Evolutionary conservation across 53 echinoderm and acorn worm species (phyloP), one percentile per base, ranked within the genome.

Genomic region (Patiria pectinifera): DNA sequence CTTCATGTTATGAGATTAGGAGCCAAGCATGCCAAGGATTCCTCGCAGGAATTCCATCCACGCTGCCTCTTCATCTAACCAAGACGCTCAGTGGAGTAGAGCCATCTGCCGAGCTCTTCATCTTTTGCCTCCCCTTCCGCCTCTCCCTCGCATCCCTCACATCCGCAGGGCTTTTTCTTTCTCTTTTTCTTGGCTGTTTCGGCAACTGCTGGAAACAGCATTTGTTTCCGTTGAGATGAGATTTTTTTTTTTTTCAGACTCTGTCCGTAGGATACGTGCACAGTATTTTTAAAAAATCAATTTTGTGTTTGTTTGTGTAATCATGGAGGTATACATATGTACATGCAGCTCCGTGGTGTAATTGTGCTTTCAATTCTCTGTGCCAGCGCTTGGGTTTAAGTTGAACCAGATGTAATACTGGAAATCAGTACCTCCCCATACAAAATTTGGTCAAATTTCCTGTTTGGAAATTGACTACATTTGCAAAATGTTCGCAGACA

Each of bases 391-490:
- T 86, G 48, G 48, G 83, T 48, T 69, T 48, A 75, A 86, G 14
- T 86, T 48, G 48, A 76, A 76, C 86, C 86, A 86, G 71, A 86
- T 86, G 86, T 58, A 22, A 45, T 0, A 75, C 24, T 86, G 75
- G 86, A 85, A 74, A 74, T 74, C 74, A 23, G 74, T 74, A 74
- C 74, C 74, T 74, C 6, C 74, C 74, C n/a, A 74, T 66, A 66
- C 10, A 0, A 16, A 66, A 6, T 66, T 66, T 66, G 66, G 12
- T 11, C 14, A 66, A 66, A 66, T 16, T 66, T 66, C 10, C 3
- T 18, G 3, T 16, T 3, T 11, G 3, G 66, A 11, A 66, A 66
- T 16, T 35, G 35, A 35, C 35, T 35, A 35, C 35, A 35, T 35
- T 0, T 35, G 35, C 35, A 35, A 35, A 35, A 35, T 0, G 35